Conservation (phyloP, 2,113 vertebrate species). For the Scortum barcoo region DNA sequence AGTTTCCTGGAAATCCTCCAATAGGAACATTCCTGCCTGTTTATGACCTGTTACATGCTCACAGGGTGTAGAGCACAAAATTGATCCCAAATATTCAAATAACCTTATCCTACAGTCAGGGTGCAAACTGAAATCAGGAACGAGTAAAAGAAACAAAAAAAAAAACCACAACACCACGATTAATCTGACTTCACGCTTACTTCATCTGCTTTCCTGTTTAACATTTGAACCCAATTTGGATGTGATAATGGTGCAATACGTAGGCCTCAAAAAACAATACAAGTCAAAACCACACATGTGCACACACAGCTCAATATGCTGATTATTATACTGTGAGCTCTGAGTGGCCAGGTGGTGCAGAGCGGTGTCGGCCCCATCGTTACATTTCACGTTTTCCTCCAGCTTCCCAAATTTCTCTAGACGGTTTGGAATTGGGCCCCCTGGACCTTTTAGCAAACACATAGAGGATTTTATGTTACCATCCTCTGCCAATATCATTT, state of each 20-base stretch:
- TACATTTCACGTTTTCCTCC: conserved; percentile 56
- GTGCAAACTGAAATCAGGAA: conserved; percentile 36
- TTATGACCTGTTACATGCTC: conserved; percentile 82
- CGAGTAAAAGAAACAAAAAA: conserved; percentile 14
- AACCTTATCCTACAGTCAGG: conserved; percentile 29
- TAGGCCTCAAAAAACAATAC: conserved; percentile 17
- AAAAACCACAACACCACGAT: conserved; percentile 1
- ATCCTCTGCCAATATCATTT: conserved; percentile 68
- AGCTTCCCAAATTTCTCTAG: conserved; percentile 60
- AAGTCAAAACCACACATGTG: conserved; percentile 26
- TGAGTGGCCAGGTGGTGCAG: conserved; percentile 63
- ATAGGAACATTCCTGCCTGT: conserved; percentile 84
- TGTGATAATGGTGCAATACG: conserved; percentile 6
- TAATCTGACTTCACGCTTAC: conserved; percentile 28
- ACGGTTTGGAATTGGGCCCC: conserved; percentile 65
- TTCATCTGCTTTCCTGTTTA: conserved; percentile 49
- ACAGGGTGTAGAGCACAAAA: conserved; percentile 62
- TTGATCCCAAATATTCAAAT: conserved; percentile 63
- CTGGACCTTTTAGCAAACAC: conserved; percentile 71
- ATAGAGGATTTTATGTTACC: conserved; percentile 66
- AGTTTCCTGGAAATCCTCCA: conserved; percentile 78
- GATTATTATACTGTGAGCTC: conserved; percentile 48
- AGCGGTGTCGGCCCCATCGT: conserved; percentile 46
- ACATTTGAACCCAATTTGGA: conserved; percentile 42
- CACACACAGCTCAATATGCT: conserved; percentile 5